Evolutionary conservation across 2,797 vertebrate species (phyloP).

Genomic region (Diplodus puntazzo): DNA sequence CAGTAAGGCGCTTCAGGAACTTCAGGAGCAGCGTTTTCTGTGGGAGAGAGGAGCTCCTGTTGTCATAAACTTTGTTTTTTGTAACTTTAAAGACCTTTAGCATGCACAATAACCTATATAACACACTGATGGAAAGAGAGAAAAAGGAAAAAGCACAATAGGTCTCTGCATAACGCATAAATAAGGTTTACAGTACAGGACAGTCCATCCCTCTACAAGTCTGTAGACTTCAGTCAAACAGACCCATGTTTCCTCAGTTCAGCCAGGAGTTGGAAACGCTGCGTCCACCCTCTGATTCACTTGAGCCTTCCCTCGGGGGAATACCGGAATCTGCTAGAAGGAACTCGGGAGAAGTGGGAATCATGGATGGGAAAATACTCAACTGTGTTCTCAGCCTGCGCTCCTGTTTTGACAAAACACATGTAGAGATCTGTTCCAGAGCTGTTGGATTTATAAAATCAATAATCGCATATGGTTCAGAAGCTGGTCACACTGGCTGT

Average conservation of each 20-base stretch:
- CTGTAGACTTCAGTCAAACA: not conserved
- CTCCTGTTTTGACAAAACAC: conserved; percentile 20
- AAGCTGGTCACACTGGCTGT: not conserved
- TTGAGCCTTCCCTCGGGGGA: conserved; percentile 35
- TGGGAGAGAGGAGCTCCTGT: no score
- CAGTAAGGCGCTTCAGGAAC: no score
- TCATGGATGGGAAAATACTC: conserved; percentile 37
- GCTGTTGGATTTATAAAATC: conserved; percentile 21
- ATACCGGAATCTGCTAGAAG: conserved; percentile 49
- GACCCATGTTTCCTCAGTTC: conserved; percentile 18
- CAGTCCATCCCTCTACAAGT: not conserved
- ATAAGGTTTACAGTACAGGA: not conserved
- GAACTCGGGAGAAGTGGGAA: conserved; percentile 42
- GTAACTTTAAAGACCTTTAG: no score
- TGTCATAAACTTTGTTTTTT: no score
- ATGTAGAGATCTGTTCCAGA: not conserved
- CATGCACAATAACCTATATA: not conserved
- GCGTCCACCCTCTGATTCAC: conserved; percentile 39
- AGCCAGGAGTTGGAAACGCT: conserved; percentile 35
- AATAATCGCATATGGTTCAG: not conserved
- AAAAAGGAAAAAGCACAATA: not conserved
- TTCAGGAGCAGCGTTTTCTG: no score
- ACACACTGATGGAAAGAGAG: not conserved
- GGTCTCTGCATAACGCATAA: no score
- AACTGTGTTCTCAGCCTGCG: conserved; percentile 30